Conservation (phyloP, 1,140 invertebrate genomes). For the Varroa destructor region DNA sequence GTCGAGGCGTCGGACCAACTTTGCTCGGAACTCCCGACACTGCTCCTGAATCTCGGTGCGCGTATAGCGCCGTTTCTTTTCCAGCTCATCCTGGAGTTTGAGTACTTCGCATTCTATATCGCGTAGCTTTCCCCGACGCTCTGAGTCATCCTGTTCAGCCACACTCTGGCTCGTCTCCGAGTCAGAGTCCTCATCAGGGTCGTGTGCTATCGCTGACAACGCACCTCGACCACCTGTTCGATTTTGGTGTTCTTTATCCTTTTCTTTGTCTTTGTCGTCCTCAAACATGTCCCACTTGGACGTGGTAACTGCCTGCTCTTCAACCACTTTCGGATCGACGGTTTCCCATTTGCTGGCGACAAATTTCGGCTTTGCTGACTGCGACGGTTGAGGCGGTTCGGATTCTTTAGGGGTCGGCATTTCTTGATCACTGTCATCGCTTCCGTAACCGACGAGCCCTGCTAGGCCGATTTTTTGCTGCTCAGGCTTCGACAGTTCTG, state of each 20-base stretch:
- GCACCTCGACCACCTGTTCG: too few species aligned
- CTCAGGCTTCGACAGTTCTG: conserved; percentile 38
- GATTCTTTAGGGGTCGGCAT: conserved; percentile 2
- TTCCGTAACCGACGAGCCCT: conserved; percentile 42
- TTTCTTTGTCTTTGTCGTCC: conserved; percentile 35
- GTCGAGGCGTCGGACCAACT: conserved; percentile 3
- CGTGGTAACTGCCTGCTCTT: conserved; percentile 73
- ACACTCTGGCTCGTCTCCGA: neutral
- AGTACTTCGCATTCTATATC: conserved; percentile 13
- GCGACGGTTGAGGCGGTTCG: too few species aligned
- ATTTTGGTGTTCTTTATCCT: neutral
- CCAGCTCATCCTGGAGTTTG: conserved; percentile 17
- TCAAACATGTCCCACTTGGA: conserved; percentile 68
- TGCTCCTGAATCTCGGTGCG: conserved; percentile 22
- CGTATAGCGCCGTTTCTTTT: neutral
- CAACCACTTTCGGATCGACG: conserved; percentile 69
- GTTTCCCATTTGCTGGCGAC: conserved; percentile 90
- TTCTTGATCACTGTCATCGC: conserved; percentile 30
- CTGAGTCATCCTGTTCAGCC: neutral
- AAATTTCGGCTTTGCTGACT: conserved; percentile 38
- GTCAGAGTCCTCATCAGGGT: conserved; percentile 1
- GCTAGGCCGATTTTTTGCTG: conserved; percentile 42
- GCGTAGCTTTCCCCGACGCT: conserved; percentile 13
- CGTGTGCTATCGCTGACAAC: neutral
- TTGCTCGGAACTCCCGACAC: conserved; percentile 13